Evolutionary conservation across 2,113 vertebrate species (phyloP).

Genomic region (Numenius arquata): DNA sequence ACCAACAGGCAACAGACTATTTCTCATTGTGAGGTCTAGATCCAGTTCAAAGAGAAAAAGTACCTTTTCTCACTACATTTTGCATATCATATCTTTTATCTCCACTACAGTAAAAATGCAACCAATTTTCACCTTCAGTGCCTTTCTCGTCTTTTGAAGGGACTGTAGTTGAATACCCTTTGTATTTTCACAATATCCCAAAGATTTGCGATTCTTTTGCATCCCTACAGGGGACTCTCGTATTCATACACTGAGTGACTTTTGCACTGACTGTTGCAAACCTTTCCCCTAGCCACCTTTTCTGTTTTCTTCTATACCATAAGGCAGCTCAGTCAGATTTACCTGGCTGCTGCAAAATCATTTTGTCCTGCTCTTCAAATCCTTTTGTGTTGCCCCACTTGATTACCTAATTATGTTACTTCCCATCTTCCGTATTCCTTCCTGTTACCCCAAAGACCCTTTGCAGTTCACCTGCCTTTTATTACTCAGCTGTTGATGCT

Average conservation of each 20-base stretch:
- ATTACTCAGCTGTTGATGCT: neutral
- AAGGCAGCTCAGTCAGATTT: neutral
- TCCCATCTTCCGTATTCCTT: neutral
- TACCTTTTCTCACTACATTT: neutral
- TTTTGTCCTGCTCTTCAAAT: neutral
- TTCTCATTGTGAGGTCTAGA: neutral
- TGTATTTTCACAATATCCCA: constrained; percentile 15
- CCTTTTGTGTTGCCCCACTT: neutral
- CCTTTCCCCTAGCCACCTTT: neutral
- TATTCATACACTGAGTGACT: neutral
- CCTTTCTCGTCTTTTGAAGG: neutral
- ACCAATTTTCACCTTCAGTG: neutral
- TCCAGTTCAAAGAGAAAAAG: neutral
- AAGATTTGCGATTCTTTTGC: neutral
- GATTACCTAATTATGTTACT: neutral
- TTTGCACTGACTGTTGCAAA: neutral
- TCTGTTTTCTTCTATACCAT: neutral
- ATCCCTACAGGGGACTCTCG: neutral
- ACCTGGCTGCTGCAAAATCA: neutral
- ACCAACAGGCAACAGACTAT: neutral
- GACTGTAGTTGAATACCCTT: neutral
- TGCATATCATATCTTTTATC: neutral
- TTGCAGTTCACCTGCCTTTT: neutral
- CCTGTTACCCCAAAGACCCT: neutral
- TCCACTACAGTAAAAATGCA: neutral